These are phyloP conservation scores for Rutilus rutilus DNA, from an alignment of 2,113 vertebrate genomes.

Conservation along the genomic window DNA sequence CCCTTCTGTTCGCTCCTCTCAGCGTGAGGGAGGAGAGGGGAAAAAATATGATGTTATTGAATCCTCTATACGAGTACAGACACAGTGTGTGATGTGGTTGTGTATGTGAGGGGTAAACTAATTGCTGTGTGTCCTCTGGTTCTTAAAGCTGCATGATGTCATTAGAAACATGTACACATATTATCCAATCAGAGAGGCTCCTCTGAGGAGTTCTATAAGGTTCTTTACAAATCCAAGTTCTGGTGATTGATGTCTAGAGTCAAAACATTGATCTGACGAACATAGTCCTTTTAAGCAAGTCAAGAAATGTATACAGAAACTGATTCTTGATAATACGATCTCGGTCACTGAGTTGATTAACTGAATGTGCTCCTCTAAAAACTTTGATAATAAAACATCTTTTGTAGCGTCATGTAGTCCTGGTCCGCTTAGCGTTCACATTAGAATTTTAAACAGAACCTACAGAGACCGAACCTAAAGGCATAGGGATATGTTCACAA, in stretches of 20 bases:
- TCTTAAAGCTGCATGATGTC: not conserved
- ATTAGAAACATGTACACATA: not conserved
- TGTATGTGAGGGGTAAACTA: not conserved
- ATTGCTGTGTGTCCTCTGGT: not conserved
- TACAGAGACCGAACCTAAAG: too few relatives aligned
- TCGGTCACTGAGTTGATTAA: too few relatives aligned
- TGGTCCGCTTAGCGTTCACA: too few relatives aligned
- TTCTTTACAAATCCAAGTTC: not conserved
- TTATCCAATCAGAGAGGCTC: not conserved
- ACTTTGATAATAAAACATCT: too few relatives aligned
- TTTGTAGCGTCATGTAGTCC: too few relatives aligned
- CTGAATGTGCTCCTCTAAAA: too few relatives aligned
- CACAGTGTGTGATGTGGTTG: not conserved
- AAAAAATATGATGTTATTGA: not conserved
- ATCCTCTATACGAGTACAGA: not conserved
- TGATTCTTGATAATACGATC: not conserved
- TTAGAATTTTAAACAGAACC: too few relatives aligned
- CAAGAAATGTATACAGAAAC: not conserved
- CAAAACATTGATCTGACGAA: not conserved
- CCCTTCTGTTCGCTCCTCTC: constrained; percentile 12
- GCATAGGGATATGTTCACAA: too few relatives aligned
- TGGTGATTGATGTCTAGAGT: not conserved
- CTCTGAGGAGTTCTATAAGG: not conserved
- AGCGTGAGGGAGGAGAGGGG: not conserved
- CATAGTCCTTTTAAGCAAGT: not conserved